Conservation (phyloP, 2,113 vertebrate species). For the Lagopus leucura region DNA sequence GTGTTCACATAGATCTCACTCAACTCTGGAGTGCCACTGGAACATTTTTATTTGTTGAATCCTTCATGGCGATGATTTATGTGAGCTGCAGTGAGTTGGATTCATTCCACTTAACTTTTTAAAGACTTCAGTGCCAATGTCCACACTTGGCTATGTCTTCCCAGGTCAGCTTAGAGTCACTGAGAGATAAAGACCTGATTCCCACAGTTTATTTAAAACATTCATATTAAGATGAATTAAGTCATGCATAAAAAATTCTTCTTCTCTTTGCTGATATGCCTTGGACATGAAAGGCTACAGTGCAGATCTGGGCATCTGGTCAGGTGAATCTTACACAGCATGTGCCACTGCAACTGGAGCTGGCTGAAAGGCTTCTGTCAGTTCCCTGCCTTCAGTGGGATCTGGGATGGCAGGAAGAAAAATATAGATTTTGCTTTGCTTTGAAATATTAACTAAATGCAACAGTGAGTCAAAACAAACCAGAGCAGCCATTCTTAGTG, state of each 20-base stretch:
- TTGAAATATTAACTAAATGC: neutral
- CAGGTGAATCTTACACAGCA: neutral
- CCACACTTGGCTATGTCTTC: rapidly evolving
- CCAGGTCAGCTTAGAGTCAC: neutral
- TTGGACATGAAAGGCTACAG: neutral
- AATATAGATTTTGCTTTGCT: neutral
- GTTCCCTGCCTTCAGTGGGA: neutral
- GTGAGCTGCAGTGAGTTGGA: neutral
- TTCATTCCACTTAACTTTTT: neutral
- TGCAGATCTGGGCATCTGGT: neutral
- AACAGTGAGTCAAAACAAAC: neutral
- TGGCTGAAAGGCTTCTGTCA: neutral
- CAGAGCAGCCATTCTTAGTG: neutral
- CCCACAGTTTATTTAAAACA: neutral
- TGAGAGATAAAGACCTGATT: neutral
- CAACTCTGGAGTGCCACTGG: neutral
- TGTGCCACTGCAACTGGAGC: neutral
- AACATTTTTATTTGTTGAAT: neutral
- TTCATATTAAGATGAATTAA: neutral
- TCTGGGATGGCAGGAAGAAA: neutral
- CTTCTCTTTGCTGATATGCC: neutral
- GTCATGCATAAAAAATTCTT: neutral
- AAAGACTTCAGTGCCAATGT: rapidly evolving
- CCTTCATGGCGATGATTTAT: neutral
- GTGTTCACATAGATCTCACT: neutral